Evolutionary conservation across 2,113 vertebrate genomes (phyloP), one percentile per base, ranked within the genome.

Genomic region (Mesoclemmys tuberculata): DNA sequence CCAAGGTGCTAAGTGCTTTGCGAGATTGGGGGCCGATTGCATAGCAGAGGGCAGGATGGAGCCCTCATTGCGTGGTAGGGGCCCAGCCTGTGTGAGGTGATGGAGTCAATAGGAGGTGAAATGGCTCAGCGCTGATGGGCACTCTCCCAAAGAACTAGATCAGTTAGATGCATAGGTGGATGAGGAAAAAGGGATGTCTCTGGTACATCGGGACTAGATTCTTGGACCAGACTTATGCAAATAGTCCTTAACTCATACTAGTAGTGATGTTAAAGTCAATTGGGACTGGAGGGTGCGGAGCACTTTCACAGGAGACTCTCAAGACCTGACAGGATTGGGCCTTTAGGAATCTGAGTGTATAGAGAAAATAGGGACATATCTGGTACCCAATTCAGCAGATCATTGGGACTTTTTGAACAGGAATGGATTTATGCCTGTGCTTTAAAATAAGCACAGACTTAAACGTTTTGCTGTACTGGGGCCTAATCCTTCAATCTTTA

Each of bases 401-500:
- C 18, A n/a, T 22, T 71, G n/a, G n/a, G n/a, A 71, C 18, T 38
- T 35, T 71, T 88, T 92, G 1, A 71, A 21, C 16, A 0, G 14
- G 35, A 13, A 9, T 18, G 5, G 0, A 0, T 0, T 64, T 12
- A 0, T 2, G 46, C 10, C 0, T 77, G 2, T 1, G n/a, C 29
- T 14, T 46, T 49, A 0, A 2, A 19, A 38, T 71, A 71, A 38
- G 61, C 61, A 16, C 31, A n/a, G 3, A 16, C 61, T 64, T 4
- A 26, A 35, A 58, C 22, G 82, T 84, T 75, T 51, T 10, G 92
- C 74, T 29, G 79, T 8, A 0, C 22, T 26, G 6, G 84, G 81
- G 93, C 4, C 38, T 71, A 84, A 35, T 55, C 90, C 81, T 9
- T 26, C 2, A 2, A 4, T 8, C n/a, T 86, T 68, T 68, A 68